These are phyloP conservation scores for Scylla paramamosain DNA, from an alignment of 1,140 invertebrate species.

Conservation along the genomic window DNA sequence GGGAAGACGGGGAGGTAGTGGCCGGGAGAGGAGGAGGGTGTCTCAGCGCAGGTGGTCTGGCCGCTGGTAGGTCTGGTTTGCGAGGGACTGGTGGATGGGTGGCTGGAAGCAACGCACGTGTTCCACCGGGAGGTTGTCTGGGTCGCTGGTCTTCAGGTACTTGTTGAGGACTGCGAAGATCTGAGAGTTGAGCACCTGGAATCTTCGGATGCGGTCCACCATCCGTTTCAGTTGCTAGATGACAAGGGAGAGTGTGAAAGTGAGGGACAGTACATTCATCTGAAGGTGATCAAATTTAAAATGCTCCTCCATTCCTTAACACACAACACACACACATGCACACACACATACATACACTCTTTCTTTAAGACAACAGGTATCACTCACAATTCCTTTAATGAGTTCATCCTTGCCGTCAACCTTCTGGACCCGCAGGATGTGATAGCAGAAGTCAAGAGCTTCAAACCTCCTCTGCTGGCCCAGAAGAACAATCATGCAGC, in stretches of 20 bases:
- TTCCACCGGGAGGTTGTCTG: conserved; percentile 93
- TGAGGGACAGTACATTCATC: not conserved
- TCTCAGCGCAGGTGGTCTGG: conserved; percentile 76
- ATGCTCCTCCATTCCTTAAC: too few species aligned
- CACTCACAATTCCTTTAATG: conserved; percentile 97
- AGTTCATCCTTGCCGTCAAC: conserved; percentile 98
- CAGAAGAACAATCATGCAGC: conserved; percentile 98
- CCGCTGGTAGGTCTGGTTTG: conserved; percentile 80
- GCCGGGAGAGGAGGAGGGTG: not conserved
- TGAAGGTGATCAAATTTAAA: too few species aligned
- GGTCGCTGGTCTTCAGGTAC: conserved; percentile 93
- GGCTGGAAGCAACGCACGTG: conserved; percentile 98
- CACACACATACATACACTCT: not conserved
- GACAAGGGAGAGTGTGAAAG: conserved; percentile 79
- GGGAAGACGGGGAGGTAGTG: not conserved
- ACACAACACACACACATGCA: not conserved
- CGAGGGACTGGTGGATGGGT: conserved; percentile 89
- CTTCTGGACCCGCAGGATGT: conserved; percentile 96
- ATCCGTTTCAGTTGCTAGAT: conserved; percentile 94
- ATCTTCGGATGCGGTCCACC: conserved; percentile 97
- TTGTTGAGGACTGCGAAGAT: conserved; percentile 99
- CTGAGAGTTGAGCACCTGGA: conserved; percentile 99
- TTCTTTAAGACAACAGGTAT: not conserved
- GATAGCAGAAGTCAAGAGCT: conserved; percentile 99
- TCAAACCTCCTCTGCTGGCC: conserved; percentile 98